Evolutionary conservation across 2,113 vertebrate genomes (phyloP).

Genomic region (Rhea americana): DNA sequence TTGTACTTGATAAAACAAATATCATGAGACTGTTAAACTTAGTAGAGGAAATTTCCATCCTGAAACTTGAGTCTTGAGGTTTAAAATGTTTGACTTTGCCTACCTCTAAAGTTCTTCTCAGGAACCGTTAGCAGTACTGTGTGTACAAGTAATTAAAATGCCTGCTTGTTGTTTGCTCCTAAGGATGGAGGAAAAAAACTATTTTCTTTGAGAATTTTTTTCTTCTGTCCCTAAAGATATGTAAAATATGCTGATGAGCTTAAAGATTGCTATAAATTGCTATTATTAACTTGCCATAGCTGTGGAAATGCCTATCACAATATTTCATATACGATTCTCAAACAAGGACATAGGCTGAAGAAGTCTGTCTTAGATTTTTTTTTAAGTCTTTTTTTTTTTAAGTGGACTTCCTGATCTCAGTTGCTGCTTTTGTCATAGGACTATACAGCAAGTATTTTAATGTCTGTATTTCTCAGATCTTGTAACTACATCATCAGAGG

Average conservation of each 20-base stretch:
- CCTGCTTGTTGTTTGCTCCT: not conserved
- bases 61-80: not conserved
- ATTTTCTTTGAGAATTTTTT: not conserved
- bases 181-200: not conserved
- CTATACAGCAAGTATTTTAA: not conserved
- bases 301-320: too few species aligned
- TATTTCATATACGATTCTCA: not conserved
- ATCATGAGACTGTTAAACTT: not conserved
- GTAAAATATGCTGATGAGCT: not conserved
- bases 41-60: conserved; percentile 12
- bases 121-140: not conserved
- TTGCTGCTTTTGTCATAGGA: not conserved
- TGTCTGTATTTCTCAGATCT: not conserved
- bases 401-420: not conserved
- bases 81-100: not conserved
- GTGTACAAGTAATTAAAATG: not conserved
- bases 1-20: not conserved
- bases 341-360: not conserved
- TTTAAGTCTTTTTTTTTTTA: not conserved
- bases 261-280: not conserved
- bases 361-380: not conserved
- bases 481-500: not conserved
- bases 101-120: not conserved
- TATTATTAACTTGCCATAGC: not conserved
- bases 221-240: not conserved